Conservation (phyloP, 2,888 invertebrate genomes). For the Pandemis corylana region DNA sequence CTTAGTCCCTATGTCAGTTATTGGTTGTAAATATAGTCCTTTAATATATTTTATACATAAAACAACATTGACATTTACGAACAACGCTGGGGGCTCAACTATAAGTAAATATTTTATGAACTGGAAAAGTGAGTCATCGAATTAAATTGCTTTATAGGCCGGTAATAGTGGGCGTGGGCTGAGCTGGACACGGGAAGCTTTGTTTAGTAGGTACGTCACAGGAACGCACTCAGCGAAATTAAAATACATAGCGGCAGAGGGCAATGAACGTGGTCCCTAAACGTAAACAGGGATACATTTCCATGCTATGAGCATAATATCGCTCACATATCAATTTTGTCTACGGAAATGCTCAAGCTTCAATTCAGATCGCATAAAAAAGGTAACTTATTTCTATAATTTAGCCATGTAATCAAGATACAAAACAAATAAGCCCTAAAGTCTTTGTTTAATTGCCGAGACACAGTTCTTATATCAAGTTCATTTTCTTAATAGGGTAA, state of each 20-base stretch:
- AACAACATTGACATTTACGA: conserved; percentile 24
- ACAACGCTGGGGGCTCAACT: conserved; percentile 16
- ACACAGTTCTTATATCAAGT: conserved; percentile 42
- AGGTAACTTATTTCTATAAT: neutral
- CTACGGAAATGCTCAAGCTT: neutral
- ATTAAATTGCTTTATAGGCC: conserved; percentile 74
- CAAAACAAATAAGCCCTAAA: neutral
- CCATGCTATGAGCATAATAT: conserved; percentile 6
- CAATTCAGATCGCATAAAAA: neutral
- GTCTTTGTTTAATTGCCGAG: conserved; percentile 23
- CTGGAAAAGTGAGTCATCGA: conserved; percentile 72
- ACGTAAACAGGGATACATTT: conserved; percentile 35
- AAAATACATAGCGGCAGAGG: conserved; percentile 63
- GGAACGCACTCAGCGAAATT: conserved; percentile 82
- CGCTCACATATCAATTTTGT: neutral
- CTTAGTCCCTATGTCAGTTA: neutral
- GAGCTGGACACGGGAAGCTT: conserved; percentile 76
- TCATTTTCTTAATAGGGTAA: conserved; percentile 59
- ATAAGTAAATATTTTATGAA: conserved; percentile 58
- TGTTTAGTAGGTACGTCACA: conserved; percentile 72
- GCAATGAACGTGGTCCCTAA: conserved; percentile 33
- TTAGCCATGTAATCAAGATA: neutral
- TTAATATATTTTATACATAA: neutral
- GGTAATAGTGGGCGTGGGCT: conserved; percentile 72
- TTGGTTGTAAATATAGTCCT: neutral